Base-by-base conservation (phyloP, 1,140 invertebrate species). In the Drosophila kikkawai region DNA sequence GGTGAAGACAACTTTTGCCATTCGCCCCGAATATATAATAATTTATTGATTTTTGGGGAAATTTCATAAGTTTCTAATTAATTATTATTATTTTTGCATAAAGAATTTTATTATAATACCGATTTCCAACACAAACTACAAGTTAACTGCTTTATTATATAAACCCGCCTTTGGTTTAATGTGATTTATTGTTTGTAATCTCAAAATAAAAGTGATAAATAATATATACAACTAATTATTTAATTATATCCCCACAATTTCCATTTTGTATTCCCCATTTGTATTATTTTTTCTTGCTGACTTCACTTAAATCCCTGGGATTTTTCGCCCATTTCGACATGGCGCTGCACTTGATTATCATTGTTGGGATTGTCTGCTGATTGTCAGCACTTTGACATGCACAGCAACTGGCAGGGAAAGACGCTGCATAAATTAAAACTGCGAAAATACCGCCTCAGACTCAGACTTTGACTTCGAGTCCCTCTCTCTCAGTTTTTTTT, bases 331-430 rank as follows among this genome's bases (percentile, higher is more conserved):
- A 29, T 29, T 47, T 57, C 34, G 42, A 8, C 42, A 4, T 5
- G 5, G 26, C 26, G 37, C 22, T 57, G 55, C 63, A 44, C 36
- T 41, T 53, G 63, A 70, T 70, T 70, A 51, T 68, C 67, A 51
- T 67, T 70, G 67, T 55, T 67, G 61, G 53, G 60, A 75, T 66
- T 65, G 73, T 64, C 73, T 48, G 55, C 76, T 60, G 66, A 76
- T 86, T 83, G 80, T 80, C 80, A 69, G 63, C 66, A 67, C 77
- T 84, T 88, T 87, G 84, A 84, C 71, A 88, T 74, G 82, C 79
- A 75, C 68, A 78, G 41, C 42, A 48, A 36, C 36, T 55, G 58
- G 51, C 34, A 56, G 34, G 48, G 60, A 44, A 69, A 45, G 57
- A 42, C 11, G 55, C 44, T 57, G 56, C 84, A 87, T 87, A 87